Conservation (phyloP, 2,888 invertebrate genomes). For the Platycheirus rosarum region DNA sequence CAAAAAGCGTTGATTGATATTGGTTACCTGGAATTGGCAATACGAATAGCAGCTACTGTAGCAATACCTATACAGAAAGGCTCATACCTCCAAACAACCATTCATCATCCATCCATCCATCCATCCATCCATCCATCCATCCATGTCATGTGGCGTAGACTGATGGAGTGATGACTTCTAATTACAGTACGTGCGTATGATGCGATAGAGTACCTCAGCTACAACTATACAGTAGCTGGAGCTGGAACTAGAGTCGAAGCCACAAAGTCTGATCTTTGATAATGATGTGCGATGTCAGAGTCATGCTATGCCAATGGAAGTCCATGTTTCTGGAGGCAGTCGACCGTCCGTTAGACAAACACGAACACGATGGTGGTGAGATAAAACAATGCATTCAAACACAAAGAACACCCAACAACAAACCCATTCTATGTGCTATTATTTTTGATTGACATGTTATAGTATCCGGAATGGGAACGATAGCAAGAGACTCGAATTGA, state of each 20-base stretch:
- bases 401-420: slow-evolving; percentile 68
- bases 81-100: slow-evolving; percentile 51
- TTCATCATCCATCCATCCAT: slow-evolving; percentile 48
- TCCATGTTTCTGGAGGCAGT: slow-evolving; percentile 38
- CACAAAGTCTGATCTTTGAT: slow-evolving; percentile 66
- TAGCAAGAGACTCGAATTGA: slow-evolving; percentile 58
- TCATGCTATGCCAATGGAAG: slow-evolving; percentile 60
- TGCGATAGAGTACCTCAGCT: slow-evolving; percentile 34
- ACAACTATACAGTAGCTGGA: slow-evolving; percentile 52
- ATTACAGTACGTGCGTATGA: slow-evolving; percentile 72
- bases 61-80: slow-evolving; percentile 24
- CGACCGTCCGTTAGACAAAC: slow-evolving; percentile 21
- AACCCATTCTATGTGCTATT: slow-evolving; percentile 57
- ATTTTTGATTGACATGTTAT: slow-evolving; percentile 80
- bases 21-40: slow-evolving; percentile 66
- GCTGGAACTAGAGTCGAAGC: slow-evolving; percentile 41
- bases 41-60: slow-evolving; percentile 16
- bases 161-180: slow-evolving; percentile 74
- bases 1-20: slow-evolving; percentile 70
- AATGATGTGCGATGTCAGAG: slow-evolving; percentile 72
- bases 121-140: slow-evolving; percentile 63
- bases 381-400: slow-evolving; percentile 44
- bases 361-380: slow-evolving; percentile 21
- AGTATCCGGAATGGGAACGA: slow-evolving; percentile 78
- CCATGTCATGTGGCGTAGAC: slow-evolving; percentile 69